Evolutionary conservation across 2,113 vertebrate species (phyloP).

Genomic region (Mesembrinibis cayennensis): DNA sequence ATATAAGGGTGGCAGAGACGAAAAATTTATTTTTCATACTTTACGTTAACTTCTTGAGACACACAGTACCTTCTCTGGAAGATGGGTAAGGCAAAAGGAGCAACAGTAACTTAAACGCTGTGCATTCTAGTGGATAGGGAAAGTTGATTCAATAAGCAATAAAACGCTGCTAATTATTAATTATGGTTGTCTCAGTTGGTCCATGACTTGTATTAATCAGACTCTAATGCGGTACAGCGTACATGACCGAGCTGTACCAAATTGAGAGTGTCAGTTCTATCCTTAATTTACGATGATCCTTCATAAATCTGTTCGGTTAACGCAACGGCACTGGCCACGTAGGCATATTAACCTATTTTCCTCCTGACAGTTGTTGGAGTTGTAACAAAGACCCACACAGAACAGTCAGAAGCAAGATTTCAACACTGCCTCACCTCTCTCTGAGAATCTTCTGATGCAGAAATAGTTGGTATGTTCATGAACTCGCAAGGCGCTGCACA

Average conservation of each 20-base stretch:
- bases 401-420: neutral
- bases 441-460: neutral
- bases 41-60: neutral
- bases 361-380: neutral
- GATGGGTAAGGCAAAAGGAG: neutral
- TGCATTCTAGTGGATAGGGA: neutral
- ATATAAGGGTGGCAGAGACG: neutral
- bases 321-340: neutral
- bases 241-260: neutral
- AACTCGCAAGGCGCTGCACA: neutral
- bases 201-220: neutral
- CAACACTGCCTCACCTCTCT: neutral
- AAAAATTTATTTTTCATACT: neutral
- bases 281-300: neutral
- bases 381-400: neutral
- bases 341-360: neutral
- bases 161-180: neutral
- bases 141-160: neutral
- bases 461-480: neutral
- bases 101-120: neutral
- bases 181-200: neutral
- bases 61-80: neutral
- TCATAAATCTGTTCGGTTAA: neutral
- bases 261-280: neutral
- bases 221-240: accelerated